A percentile compares a stretch with the other conserved stretches of the same genome.
phyloP scores from a whole-genome alignment of 2,797 vertebrate species.

The Oryzias sinensis region DNA sequence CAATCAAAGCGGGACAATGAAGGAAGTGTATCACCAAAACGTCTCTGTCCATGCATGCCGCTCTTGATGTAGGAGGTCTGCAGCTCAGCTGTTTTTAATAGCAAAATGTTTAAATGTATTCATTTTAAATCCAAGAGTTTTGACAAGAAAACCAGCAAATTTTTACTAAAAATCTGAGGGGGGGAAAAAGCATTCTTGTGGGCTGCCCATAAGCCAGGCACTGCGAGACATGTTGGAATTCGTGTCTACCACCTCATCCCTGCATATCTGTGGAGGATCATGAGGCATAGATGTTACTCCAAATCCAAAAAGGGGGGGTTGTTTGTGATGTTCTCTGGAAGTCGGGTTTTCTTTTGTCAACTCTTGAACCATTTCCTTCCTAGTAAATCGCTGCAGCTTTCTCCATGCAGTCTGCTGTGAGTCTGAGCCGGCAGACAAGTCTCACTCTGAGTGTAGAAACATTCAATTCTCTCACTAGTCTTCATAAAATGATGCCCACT shows the following conservation, averaged over 20 bases:
- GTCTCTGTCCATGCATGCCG: conserved; percentile 31
- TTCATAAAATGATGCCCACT: too few species aligned
- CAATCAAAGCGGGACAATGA: conserved; percentile 55
- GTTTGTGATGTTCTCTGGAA: too few species aligned
- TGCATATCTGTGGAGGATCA: neutral
- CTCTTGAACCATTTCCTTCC: too few species aligned
- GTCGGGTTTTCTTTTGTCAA: too few species aligned
- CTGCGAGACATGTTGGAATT: conserved; percentile 30
- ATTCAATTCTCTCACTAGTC: too few species aligned
- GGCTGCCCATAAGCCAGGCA: conserved; percentile 20
- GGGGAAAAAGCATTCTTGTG: conserved; percentile 5
- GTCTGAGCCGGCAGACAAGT: too few species aligned
- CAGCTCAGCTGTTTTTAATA: neutral
- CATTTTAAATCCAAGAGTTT: neutral
- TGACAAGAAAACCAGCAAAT: neutral
- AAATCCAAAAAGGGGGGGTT: too few species aligned
- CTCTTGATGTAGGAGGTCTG: conserved; percentile 7
- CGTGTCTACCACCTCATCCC: conserved; percentile 15
- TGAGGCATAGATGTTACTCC: too few species aligned
- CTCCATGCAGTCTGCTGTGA: too few species aligned
- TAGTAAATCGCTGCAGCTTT: too few species aligned
- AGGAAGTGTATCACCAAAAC: conserved; percentile 39
- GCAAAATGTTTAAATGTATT: conserved; percentile 1
- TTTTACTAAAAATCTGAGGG: conserved; percentile 11
- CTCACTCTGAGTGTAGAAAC: too few species aligned